Conservation (phyloP, 2,888 invertebrate genomes). For the Chalcis sispes region DNA sequence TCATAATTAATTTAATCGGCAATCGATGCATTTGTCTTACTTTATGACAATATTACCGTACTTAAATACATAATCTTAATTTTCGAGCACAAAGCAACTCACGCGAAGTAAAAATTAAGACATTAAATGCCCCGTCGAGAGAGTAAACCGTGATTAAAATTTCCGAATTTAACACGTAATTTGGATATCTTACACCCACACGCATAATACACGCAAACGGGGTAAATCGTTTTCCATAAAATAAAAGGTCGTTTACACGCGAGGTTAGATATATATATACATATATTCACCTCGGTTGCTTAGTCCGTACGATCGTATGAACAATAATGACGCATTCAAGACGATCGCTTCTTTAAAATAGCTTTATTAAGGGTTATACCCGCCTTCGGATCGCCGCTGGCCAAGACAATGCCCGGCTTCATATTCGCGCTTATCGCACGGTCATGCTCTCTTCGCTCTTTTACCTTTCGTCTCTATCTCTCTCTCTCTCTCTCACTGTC, state of each 20-base stretch:
- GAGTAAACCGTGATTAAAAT: not conserved
- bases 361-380: conserved; percentile 52
- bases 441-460: not conserved
- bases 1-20: too few relatives aligned
- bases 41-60: too few relatives aligned
- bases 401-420: conserved; percentile 32
- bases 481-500: not conserved
- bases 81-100: too few relatives aligned
- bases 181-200: conserved; percentile 7
- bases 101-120: too few relatives aligned
- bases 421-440: conserved; percentile 30
- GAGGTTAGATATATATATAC: too few relatives aligned
- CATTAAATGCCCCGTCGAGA: too few relatives aligned
- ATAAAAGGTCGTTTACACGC: not conserved
- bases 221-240: not conserved
- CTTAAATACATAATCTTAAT: too few relatives aligned
- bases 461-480: not conserved
- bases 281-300: not conserved
- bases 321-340: conserved; percentile 48
- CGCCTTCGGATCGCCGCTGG: conserved; percentile 22
- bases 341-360: conserved; percentile 54
- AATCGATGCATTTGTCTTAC: too few relatives aligned
- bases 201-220: not conserved
- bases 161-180: conserved; percentile 4
- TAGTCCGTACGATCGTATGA: not conserved